Evolutionary conservation across 2,888 invertebrate species (phyloP), one percentile per base, ranked within the genome.

Genomic region (Fragum fragum): DNA sequence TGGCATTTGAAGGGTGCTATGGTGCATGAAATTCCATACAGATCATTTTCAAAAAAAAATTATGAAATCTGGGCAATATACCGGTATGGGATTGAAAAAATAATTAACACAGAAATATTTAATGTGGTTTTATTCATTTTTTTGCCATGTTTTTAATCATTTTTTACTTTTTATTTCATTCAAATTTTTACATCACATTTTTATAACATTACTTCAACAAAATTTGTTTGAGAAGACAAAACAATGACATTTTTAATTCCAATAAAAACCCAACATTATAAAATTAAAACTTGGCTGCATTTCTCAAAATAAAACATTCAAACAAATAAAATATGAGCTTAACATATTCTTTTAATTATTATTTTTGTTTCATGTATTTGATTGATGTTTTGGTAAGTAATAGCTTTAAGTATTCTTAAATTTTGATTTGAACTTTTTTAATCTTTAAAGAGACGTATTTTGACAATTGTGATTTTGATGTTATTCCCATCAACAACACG

Each of bases 161-260:
- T 71, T 71, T 71, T 71, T 53, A 71, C 21, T 55, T 71, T 71
- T 71, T 71, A 55, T 55, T 71, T 71, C 55, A 71, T 71, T 73
- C 61, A 73, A 71, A 57, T 55, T 32, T 71, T 73, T 63, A 73
- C 61, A 73, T 63, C 73, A 73, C 23, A 73, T 63, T 63, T 47
- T 61, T 36, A 53, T 71, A 55, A 71, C 57, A 71, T 55, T 71
- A 71, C 36, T 26, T 57, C 39, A 55, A 55, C 71, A 71, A 69
- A 26, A 16, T 42, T n/a, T 68, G 18, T 29, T 71, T 71, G 55
- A 55, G 42, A 57, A 71, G 32, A 57, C 36, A 70, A 29, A 53
- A 47, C 26, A 71, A 39, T 57, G 32, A 71, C 52, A 36, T 36
- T n/a, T 39, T 28, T n/a, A 57, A 23, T 55, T 68, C 39, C 57